Evolutionary conservation across 2,113 vertebrate genomes (phyloP).

Genomic region (Notothenia rossii): DNA sequence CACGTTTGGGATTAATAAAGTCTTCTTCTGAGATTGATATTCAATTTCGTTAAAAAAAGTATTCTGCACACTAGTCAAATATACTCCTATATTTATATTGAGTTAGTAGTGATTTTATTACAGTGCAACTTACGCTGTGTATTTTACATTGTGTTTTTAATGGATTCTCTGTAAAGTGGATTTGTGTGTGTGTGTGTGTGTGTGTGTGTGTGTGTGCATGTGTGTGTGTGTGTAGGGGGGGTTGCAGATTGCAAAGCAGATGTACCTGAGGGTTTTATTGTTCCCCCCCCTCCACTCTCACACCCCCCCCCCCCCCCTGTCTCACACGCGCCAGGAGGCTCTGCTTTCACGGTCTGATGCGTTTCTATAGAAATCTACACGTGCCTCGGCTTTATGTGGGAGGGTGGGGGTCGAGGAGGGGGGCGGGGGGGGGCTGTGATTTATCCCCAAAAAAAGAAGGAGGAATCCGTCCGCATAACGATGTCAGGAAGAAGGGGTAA

Average conservation of each 20-base stretch:
- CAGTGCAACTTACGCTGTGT: too few relatives aligned
- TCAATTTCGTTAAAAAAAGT: too few relatives aligned
- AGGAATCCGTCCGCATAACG: conserved; percentile 60
- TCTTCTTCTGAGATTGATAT: too few relatives aligned
- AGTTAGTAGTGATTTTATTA: too few relatives aligned
- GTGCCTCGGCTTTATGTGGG: conserved; percentile 86
- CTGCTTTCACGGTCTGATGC: conserved; percentile 88
- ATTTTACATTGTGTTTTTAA: too few relatives aligned
- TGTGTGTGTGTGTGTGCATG: conserved; percentile 76
- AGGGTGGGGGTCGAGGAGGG: conserved; percentile 44
- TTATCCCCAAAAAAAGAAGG: conserved; percentile 70
- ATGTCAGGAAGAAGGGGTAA: background rate
- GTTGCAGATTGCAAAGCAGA: conserved; percentile 85
- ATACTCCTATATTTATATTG: too few relatives aligned
- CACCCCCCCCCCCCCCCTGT: conserved; percentile 36
- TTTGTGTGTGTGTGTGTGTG: conserved; percentile 80
- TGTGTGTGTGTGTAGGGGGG: conserved; percentile 47
- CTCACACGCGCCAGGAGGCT: conserved; percentile 86
- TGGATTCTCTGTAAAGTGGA: conserved; percentile 46
- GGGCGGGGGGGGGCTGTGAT: conserved; percentile 68
- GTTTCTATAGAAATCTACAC: conserved; percentile 85
- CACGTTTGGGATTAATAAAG: too few relatives aligned
- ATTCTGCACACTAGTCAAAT: too few relatives aligned
- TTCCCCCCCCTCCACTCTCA: conserved; percentile 14
- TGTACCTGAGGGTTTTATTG: conserved; percentile 85